phyloP scores from a whole-genome alignment of 2,113 vertebrate species.

The Coryphaenoides rupestris region DNA sequence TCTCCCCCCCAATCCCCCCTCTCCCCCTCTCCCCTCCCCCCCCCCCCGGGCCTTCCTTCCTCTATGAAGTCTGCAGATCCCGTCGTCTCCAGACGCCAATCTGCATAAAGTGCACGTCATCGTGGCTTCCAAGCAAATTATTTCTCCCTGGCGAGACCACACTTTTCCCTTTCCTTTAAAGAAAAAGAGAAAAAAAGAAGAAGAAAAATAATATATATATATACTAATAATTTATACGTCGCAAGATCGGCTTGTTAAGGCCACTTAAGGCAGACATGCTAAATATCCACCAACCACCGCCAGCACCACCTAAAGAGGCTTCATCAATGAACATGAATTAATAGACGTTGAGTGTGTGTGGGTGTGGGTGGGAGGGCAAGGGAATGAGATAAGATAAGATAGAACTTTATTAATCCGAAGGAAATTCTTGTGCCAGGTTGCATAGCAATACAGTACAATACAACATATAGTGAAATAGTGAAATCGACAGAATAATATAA shows the following conservation, averaged over 20 bases:
- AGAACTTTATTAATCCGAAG: too few species aligned
- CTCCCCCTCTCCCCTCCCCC: slow-evolving; percentile 45
- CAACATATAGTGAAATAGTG: too few species aligned
- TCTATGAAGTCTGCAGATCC: slow-evolving; percentile 94
- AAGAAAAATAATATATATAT: too few species aligned
- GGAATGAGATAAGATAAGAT: too few species aligned
- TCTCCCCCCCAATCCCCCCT: slow-evolving; percentile 42
- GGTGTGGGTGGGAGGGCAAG: too few species aligned
- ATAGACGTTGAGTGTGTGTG: too few species aligned
- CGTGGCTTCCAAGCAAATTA: slow-evolving; percentile 99
- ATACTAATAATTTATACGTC: slow-evolving; percentile 80
- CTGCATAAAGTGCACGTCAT: slow-evolving; percentile 99
- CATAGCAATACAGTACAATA: too few species aligned
- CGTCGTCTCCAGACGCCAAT: slow-evolving; percentile 99
- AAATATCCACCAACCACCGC: slow-evolving; percentile 88
- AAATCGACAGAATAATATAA: too few species aligned
- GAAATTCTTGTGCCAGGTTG: too few species aligned
- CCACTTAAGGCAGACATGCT: slow-evolving; percentile 84
- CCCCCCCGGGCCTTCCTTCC: slow-evolving; percentile 66
- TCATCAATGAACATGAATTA: slow-evolving; percentile 79
- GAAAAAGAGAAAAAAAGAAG: slow-evolving; percentile 75
- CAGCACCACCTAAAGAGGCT: too few species aligned
- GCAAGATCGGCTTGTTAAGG: slow-evolving; percentile 91
- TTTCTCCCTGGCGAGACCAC: slow-evolving; percentile 92
- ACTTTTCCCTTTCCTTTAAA: slow-evolving; percentile 76